These are phyloP conservation scores for Macquaria ambigua DNA, from an alignment of 2,113 vertebrate species.

Conservation along the genomic window DNA sequence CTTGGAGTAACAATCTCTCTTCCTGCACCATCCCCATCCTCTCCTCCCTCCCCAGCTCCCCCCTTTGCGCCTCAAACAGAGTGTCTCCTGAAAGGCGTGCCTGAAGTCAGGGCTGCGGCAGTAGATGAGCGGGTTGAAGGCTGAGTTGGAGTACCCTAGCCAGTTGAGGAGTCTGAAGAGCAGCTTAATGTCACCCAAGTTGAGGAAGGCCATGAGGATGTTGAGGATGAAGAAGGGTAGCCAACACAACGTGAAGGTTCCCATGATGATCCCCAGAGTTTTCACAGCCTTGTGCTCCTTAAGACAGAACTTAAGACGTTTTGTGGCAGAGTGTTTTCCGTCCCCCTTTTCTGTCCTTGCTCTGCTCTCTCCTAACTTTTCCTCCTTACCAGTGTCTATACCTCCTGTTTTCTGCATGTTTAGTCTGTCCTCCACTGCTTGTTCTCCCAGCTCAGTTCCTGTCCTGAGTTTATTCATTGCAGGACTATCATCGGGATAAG, in stretches of 20 bases:
- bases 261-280: constrained; percentile 99
- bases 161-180: constrained; percentile 93
- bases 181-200: constrained; percentile 82
- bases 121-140: constrained; percentile 97
- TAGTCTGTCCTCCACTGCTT: constrained; percentile 45
- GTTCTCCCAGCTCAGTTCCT: constrained; percentile 53
- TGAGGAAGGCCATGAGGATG: constrained; percentile 86
- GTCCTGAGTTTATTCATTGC: constrained; percentile 74
- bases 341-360: constrained; percentile 51
- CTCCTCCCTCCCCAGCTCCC: constrained; percentile 74
- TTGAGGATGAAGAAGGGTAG: constrained; percentile 98
- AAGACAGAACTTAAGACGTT: constrained; percentile 88
- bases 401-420: constrained; percentile 44
- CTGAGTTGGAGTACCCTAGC: constrained; percentile 96
- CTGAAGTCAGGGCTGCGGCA: constrained; percentile 96
- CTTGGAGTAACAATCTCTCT: constrained; percentile 64
- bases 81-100: constrained; percentile 93
- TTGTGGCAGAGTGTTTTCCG: constrained; percentile 57
- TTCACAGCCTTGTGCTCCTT: constrained; percentile 98
- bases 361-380: constrained; percentile 55
- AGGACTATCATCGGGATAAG: constrained; percentile 76
- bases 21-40: constrained; percentile 68
- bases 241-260: constrained; percentile 97
- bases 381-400: constrained; percentile 16
- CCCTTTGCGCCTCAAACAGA: constrained; percentile 86